Evolutionary conservation across 2,888 invertebrate species (phyloP).

Genomic region (Sussaba pulchella): DNA sequence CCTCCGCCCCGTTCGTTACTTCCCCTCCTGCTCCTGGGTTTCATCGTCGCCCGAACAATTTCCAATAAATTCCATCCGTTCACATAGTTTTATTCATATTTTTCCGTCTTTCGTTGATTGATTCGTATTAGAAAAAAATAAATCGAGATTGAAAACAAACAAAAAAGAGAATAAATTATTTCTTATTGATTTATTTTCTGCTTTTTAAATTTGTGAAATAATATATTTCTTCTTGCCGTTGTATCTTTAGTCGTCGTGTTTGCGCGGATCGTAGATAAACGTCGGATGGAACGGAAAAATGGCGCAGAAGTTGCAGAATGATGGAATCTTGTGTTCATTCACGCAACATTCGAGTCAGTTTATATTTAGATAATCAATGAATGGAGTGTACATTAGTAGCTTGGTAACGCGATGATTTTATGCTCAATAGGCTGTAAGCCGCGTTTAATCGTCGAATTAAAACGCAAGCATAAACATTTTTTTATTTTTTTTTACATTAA

Average conservation of each 20-base stretch:
- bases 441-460: no score
- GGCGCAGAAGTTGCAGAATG: not conserved
- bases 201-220: not conserved
- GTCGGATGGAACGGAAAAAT: no score
- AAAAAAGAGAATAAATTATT: conserved; percentile 18
- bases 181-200: no score
- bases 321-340: not conserved
- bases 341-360: conserved; percentile 67
- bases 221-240: no score
- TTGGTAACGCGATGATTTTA: conserved; percentile 27
- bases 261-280: no score
- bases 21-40: conserved; percentile 47
- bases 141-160: conserved; percentile 11
- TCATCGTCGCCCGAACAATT: conserved; percentile 74
- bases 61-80: conserved; percentile 76
- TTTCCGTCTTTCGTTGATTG: no score
- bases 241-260: no score
- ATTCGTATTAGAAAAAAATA: no score
- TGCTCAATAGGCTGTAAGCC: not conserved
- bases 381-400: conserved; percentile 3
- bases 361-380: conserved; percentile 82
- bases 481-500: no score
- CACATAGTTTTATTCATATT: conserved; percentile 41
- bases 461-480: no score
- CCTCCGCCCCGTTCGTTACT: conserved; percentile 4